phyloP scores from a whole-genome alignment of 2,797 vertebrate species.

The Xyrichtys novacula region DNA sequence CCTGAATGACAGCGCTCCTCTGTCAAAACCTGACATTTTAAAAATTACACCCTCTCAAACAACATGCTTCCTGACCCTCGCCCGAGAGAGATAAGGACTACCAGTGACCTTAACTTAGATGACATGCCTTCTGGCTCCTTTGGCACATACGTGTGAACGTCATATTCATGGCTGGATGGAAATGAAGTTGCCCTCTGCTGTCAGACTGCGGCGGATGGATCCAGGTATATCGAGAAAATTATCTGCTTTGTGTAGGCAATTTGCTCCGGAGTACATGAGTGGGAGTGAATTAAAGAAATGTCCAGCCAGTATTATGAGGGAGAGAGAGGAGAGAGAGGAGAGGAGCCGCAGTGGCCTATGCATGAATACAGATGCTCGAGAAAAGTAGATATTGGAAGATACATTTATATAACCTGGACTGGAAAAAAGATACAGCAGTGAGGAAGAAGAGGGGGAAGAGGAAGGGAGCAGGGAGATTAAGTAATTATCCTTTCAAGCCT shows the following conservation, averaged over 20 bases:
- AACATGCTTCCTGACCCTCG: conserved; percentile 27
- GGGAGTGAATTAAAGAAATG: conserved; percentile 87
- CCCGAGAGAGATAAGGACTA: conserved; percentile 60
- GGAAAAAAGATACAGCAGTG: conserved; percentile 56
- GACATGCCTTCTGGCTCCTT: conserved; percentile 44
- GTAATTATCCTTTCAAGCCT: conserved; percentile 97
- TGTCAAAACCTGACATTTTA: not conserved
- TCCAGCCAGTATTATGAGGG: conserved; percentile 78
- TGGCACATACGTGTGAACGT: conserved; percentile 26
- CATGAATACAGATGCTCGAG: conserved; percentile 85
- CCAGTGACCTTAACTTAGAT: conserved; percentile 37
- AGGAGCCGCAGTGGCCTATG: conserved; percentile 59
- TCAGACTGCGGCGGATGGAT: conserved; percentile 62
- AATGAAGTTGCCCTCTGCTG: conserved; percentile 58
- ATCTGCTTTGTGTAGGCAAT: conserved; percentile 82
- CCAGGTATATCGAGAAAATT: conserved; percentile 77
- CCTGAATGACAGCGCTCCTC: not conserved
- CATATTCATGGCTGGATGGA: conserved; percentile 43
- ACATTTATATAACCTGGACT: conserved; percentile 93
- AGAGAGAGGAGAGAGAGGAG: conserved; percentile 27
- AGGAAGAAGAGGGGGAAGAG: conserved; percentile 53
- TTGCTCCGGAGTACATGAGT: conserved; percentile 80
- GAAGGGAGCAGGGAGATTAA: conserved; percentile 88
- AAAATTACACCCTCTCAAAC: not conserved
- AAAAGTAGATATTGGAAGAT: conserved; percentile 84